Conservation (phyloP, 2,113 vertebrate genomes). For the Gorilla gorilla region DNA sequence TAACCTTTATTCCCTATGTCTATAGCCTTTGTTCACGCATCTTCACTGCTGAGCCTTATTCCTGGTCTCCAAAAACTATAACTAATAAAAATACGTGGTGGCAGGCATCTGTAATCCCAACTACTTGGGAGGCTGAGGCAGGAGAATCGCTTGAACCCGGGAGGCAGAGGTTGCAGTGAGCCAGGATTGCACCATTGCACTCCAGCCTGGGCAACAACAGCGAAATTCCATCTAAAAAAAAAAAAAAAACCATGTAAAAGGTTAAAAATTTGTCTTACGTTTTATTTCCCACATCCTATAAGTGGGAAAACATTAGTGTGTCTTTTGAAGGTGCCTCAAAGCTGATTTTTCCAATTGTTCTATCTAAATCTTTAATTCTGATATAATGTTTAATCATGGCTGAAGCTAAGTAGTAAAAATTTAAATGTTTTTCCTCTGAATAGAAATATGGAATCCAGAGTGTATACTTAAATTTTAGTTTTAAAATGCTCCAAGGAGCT, state of each 20-base stretch:
- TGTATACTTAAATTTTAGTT: neutral
- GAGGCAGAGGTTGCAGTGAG: no score
- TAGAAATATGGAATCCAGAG: slow-evolving; percentile 8
- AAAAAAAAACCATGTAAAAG: neutral
- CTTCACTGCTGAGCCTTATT: neutral
- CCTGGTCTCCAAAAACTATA: neutral
- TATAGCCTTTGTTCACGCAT: neutral
- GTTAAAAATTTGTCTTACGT: neutral
- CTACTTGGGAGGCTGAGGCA: no score
- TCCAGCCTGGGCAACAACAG: no score
- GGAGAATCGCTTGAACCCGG: no score
- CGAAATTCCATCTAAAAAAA: no score
- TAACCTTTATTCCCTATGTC: neutral
- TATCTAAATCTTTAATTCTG: slow-evolving; percentile 3
- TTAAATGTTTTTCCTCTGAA: neutral
- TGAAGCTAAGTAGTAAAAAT: neutral
- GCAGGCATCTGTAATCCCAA: no score
- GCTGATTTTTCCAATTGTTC: neutral
- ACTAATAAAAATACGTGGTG: neutral
- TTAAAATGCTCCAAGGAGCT: neutral
- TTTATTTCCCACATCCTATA: neutral
- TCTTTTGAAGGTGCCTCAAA: neutral
- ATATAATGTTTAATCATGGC: neutral
- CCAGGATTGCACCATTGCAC: no score
- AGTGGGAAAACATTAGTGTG: neutral